Conservation (phyloP, 2,888 invertebrate species). For the Syrista parreyssii region DNA sequence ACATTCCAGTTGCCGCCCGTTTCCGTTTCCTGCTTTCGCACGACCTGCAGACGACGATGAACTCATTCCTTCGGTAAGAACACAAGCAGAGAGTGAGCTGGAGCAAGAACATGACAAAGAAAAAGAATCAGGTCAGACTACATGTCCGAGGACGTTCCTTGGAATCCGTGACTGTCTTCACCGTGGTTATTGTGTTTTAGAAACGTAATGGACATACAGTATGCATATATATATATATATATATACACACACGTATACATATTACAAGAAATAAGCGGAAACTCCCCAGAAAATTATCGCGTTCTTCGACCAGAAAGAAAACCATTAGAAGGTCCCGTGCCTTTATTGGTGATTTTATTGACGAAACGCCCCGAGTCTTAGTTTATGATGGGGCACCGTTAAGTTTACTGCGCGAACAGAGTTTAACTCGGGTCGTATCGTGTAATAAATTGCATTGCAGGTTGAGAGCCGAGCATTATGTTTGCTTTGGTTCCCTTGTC, state of each 20-base stretch:
- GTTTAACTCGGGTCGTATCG: slow-evolving; percentile 38
- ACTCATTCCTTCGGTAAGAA: slow-evolving; percentile 32
- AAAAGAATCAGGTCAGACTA: neutral
- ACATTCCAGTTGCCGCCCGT: slow-evolving; percentile 41
- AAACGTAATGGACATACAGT: neutral
- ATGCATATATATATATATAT: too few relatives aligned
- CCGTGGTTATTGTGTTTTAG: neutral
- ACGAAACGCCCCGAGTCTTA: slow-evolving; percentile 28
- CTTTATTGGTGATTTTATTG: slow-evolving; percentile 19
- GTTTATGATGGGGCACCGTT: slow-evolving; percentile 21
- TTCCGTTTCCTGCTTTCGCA: slow-evolving; percentile 50
- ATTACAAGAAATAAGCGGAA: too few relatives aligned
- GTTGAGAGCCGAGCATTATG: slow-evolving; percentile 36
- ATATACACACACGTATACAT: too few relatives aligned
- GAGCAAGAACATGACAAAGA: too few relatives aligned
- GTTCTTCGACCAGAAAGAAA: neutral
- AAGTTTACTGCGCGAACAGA: slow-evolving; percentile 29
- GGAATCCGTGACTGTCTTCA: slow-evolving; percentile 28
- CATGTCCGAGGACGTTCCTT: slow-evolving; percentile 31
- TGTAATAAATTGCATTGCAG: slow-evolving; percentile 44
- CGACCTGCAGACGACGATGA: slow-evolving; percentile 40
- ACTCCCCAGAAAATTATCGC: too few relatives aligned
- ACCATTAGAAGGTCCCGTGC: neutral
- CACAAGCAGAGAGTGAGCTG: slow-evolving; percentile 27
- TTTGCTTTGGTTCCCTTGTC: slow-evolving; percentile 44